Conservation (phyloP, 2,888 invertebrate species). For the Oeneis ivallda region DNA sequence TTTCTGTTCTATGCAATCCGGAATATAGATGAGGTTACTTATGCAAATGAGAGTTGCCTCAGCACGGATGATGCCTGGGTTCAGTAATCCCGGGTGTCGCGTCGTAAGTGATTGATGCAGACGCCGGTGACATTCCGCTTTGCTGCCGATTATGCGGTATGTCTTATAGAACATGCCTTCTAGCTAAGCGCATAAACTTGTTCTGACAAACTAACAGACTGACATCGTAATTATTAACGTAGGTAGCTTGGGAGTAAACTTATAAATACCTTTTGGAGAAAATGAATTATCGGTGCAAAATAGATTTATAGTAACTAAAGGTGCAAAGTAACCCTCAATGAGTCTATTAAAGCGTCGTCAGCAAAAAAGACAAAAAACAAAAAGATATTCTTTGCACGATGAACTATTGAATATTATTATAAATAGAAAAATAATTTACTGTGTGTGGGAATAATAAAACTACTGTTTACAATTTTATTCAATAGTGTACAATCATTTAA, state of each 20-base stretch:
- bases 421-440: too few relatives aligned
- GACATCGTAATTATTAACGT: neutral
- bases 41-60: conserved; percentile 72
- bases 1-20: conserved; percentile 65
- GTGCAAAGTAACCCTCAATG: too few relatives aligned
- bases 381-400: too few relatives aligned
- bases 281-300: too few relatives aligned
- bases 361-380: too few relatives aligned
- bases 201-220: neutral
- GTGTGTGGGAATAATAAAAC: too few relatives aligned
- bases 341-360: too few relatives aligned
- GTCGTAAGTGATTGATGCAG: conserved; percentile 74
- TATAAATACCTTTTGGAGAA: too few relatives aligned
- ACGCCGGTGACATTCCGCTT: conserved; percentile 62
- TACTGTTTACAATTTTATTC: too few relatives aligned
- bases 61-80: conserved; percentile 64
- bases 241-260: neutral
- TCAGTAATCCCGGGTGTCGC: conserved; percentile 61
- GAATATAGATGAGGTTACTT: conserved; percentile 80
- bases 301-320: too few relatives aligned
- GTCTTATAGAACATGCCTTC: conserved; percentile 25
- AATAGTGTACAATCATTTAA: too few relatives aligned
- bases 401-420: too few relatives aligned
- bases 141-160: conserved; percentile 32
- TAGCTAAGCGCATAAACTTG: conserved; percentile 15